Evolutionary conservation across 2,888 invertebrate genomes (phyloP).

Genomic region (Cheilosia variabilis): DNA sequence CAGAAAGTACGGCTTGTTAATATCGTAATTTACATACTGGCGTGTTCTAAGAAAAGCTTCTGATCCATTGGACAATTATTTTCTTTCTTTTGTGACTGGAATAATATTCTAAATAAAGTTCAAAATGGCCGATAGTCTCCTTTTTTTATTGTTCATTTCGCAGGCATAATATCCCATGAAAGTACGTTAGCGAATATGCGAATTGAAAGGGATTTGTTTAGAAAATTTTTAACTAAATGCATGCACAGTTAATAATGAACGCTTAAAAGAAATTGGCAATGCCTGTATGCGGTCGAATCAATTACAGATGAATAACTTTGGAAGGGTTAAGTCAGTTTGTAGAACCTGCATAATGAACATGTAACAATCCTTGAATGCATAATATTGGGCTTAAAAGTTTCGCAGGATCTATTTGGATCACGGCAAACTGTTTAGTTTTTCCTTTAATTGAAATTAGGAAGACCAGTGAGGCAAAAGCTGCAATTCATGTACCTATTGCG

Average conservation of each 20-base stretch:
- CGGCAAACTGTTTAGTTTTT: background rate
- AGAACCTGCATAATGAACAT: background rate
- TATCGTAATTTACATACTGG: background rate
- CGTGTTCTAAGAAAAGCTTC: background rate
- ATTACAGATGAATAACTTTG: background rate
- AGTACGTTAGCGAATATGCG: background rate
- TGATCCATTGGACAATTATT: background rate
- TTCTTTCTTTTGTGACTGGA: slow-evolving; percentile 10
- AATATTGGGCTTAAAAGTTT: background rate
- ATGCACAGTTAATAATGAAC: no score
- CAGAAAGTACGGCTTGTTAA: background rate
- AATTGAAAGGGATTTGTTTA: background rate
- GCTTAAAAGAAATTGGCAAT: background rate
- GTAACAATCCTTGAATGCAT: slow-evolving; percentile 3
- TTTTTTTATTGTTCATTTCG: slow-evolving; percentile 10
- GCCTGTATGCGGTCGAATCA: background rate
- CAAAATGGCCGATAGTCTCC: slow-evolving; percentile 61
- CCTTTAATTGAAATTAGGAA: no score
- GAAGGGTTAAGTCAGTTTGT: background rate
- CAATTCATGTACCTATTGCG: no score
- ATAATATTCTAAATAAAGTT: slow-evolving; percentile 43
- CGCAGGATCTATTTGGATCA: slow-evolving; percentile 8
- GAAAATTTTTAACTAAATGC: no score
- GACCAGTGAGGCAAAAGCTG: no score
- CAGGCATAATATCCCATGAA: background rate